Evolutionary conservation across 2,888 invertebrate species (phyloP), one percentile per base, ranked within the genome.

Genomic region (Philonicus albiceps): DNA sequence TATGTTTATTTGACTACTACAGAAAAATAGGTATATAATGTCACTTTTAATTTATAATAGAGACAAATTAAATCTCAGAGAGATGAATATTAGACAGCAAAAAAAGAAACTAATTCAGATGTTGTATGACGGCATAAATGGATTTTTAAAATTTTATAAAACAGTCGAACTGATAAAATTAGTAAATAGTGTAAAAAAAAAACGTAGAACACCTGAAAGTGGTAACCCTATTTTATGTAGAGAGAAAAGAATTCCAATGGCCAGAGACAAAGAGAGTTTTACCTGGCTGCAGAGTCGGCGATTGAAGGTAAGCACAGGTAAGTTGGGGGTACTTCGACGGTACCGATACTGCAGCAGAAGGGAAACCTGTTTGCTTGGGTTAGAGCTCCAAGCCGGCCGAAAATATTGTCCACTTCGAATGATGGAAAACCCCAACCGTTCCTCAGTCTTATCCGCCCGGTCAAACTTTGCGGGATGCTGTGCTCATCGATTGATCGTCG

Each of bases 321-420:
- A 27, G 74, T n/a, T 34, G 31, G 19, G 19, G 49, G 49, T 49
- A n/a, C 49, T 49, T n/a, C 49, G 74, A 34, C 49, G 74, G 74
- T 19, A n/a, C n/a, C n/a, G 16, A 34, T 1, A 37, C 31, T 13
- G 74, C 27, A 34, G 34, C 19, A 74, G 22, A 64, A 40, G 64
- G 64, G 37, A 27, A 83, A 83, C 83, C 83, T 72, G 83, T 83
- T 83, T 83, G 11, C 64, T 72, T 16, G 64, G 64, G 1, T 64
- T 64, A 27, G 64, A 64, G 19, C 64, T 53, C 53, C 27, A 22
- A 55, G 81, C 31, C 16, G 55, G 81, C n/a, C 53, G 7, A 27
- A 81, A 64, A 72, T 34, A 64, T 40, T 37, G 83, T 27, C 19
- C 37, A 19, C 40, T 4, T 64, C 64, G 31, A 30, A 64, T 64